Evolutionary conservation across 2,888 invertebrate genomes (phyloP), one percentile per base, ranked within the genome.

Genomic region (Aricia artaxerxes): DNA sequence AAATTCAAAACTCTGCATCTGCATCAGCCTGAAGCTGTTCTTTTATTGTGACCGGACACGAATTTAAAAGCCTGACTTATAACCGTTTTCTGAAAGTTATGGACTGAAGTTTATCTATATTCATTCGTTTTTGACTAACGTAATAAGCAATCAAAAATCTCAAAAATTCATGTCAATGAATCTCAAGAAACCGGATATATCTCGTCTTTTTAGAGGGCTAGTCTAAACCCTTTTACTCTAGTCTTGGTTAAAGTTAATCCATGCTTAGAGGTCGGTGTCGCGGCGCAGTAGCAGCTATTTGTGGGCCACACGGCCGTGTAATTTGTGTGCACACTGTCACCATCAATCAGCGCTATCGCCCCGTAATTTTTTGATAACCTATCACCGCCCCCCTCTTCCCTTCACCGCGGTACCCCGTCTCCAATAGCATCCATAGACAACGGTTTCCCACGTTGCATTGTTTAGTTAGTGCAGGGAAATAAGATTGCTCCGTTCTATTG

Each of bases 351-450:
- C 79, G 61, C 73, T 82, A 84, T 83, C 83, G 73, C 77, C 76
- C 7, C 69, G 82, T 83, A 84, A 84, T 84, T 83, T 83, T 76
- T 79, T 83, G 83, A 83, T 83, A 82, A 82, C 78, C 73, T 82
- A 83, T 82, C 82, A 80, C 80, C 80, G 64, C 60, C 60, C 44
- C 64, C 61, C 64, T 31, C 78, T 40, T 4, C 31, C 64, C 11
- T 2, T 7, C 64, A 3, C 64, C 31, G 64, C 31, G 2, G 9
- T 61, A 60, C 60, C 24, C 24, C 31, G 24, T 9, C 24, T 11
- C 13, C 38, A 4, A 2, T 61, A 61, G 61, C 69, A 38, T 69
- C 35, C 35, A 69, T 69, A 61, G 64, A 64, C 64, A 64, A 64
- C 11, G 9, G 64, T 64, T 64, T 64, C 64, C 64, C 64, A 64